Base-by-base conservation (phyloP, 2,888 invertebrate genomes). In the Plagiodera versicolora region DNA sequence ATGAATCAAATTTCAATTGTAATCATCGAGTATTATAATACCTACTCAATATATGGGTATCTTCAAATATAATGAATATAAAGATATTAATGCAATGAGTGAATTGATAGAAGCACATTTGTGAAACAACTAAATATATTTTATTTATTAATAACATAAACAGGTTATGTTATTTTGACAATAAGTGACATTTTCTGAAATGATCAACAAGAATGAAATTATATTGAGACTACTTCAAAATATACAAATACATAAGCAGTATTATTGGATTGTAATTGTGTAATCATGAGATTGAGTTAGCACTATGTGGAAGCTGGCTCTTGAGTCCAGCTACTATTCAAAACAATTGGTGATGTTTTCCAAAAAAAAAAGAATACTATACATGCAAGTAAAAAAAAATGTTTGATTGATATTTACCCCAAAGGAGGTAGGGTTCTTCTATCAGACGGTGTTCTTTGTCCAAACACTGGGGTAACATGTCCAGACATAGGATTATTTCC, bases 391-490 rank as follows among this genome's bases (percentile, higher is more conserved):
- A 47, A 53, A 53, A 17, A 49, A 10, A 28, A 28, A 14, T 49
- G 11, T 24, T 11, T 44, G 44, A 53, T 19, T 39, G 46, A 56
- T 58, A 65, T 58, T 80, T 80, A 85, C 83, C 81, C 81, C 74
- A 81, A 75, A 58, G 77, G 68, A 60, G 81, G 79, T 66, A 79
- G 83, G 80, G 80, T 87, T 81, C 92, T 87, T 75, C 92, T 84
- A 77, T 91, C 90, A 53, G 90, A 87, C 79, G 92, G 91, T 67
- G 89, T 86, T 77, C 92, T 85, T 81, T 91, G 92, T 67, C 90
- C 91, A 78, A 92, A 92, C 67, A 93, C 86, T 70, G 89, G 89
- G 70, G 89, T 89, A 79, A 89, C 89, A 87, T 89, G 89, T 79
- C 89, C 89, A 73, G 88, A 85, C 76, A 89, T 83, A 75, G 88